Evolutionary conservation across 2,113 vertebrate species (phyloP), one percentile per base, ranked within the genome.

Genomic region (Seriola aureovittata): DNA sequence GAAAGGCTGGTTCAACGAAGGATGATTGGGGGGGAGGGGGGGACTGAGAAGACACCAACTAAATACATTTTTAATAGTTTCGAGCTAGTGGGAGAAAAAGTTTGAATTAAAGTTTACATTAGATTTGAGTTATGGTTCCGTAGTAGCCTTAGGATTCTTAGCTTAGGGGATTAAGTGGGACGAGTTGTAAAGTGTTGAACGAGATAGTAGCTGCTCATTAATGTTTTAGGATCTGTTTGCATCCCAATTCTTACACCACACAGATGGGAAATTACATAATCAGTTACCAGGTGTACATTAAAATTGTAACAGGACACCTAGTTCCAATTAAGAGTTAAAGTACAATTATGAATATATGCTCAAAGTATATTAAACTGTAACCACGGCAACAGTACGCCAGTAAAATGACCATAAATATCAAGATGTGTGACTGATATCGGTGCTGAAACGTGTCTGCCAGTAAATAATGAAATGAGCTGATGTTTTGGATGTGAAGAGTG

Each of bases 11-110:
- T 75, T 92, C 36, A n/a, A 84, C 48, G 78, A 71, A 81, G 82
- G 80, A 68, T 85, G 91, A 88, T 74, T 63, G 64, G 82, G 83
- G 77, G 83, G 87, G 88, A 63, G 64, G 82, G 83, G 83, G 87
- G 88, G 67, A 78, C 60, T n/a, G 52, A 25, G 69, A 76, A 75
- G 57, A 82, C 81, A 52, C 78, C 89, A 62, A 71, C 86, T 71
- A 86, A 88, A 80, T 84, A 69, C 73, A 81, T 92, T 88, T 92
- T 55, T 89, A 83, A 93, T 91, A 75, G 77, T 86, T 88, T 62
- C 5, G 29, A 69, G 66, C 68, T 9, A 14, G 72, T 78, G 69
- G 52, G 64, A 67, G 83, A 87, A 79, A 29, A 89, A 87, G 84
- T 93, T 90, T 40, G 72, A 89, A 84, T 88, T 46, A 59, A 82